These are phyloP conservation scores for Colostygia pectinataria DNA, from an alignment of 2,888 invertebrate genomes.

Conservation along the genomic window DNA sequence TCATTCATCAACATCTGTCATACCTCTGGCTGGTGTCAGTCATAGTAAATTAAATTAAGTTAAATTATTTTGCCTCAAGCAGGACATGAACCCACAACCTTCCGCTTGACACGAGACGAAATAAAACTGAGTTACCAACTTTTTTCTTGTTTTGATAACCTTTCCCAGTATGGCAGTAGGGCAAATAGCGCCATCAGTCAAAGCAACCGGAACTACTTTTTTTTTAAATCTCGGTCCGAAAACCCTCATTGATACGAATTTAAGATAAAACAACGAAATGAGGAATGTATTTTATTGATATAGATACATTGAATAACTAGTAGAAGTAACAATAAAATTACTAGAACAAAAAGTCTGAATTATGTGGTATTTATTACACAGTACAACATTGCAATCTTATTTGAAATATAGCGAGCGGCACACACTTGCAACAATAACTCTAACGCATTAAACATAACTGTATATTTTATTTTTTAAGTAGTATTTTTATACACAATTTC, in stretches of 20 bases:
- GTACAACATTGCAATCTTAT: constrained; percentile 13
- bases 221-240: too few relatives aligned
- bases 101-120: too few relatives aligned
- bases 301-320: constrained; percentile 15
- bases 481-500: constrained; percentile 29
- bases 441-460: constrained; percentile 11
- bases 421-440: constrained; percentile 15
- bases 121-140: too few relatives aligned
- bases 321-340: constrained; percentile 4
- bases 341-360: constrained; percentile 6
- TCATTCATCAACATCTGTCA: too few relatives aligned
- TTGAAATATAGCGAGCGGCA: constrained; percentile 5
- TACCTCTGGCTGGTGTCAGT: too few relatives aligned
- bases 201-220: too few relatives aligned
- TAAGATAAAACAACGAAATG: constrained; percentile 7
- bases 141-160: too few relatives aligned
- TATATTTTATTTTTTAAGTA: constrained; percentile 22
- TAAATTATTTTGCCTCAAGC: too few relatives aligned
- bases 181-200: too few relatives aligned
- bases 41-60: too few relatives aligned
- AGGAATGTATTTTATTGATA: constrained; percentile 47
- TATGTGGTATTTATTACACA: constrained; percentile 2
- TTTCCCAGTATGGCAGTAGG: too few relatives aligned
- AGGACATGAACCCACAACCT: too few relatives aligned
- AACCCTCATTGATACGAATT: constrained; percentile 16